These are phyloP conservation scores for Pyrocephalus nanus DNA, from an alignment of 2,797 vertebrate genomes.

Conservation along the genomic window DNA sequence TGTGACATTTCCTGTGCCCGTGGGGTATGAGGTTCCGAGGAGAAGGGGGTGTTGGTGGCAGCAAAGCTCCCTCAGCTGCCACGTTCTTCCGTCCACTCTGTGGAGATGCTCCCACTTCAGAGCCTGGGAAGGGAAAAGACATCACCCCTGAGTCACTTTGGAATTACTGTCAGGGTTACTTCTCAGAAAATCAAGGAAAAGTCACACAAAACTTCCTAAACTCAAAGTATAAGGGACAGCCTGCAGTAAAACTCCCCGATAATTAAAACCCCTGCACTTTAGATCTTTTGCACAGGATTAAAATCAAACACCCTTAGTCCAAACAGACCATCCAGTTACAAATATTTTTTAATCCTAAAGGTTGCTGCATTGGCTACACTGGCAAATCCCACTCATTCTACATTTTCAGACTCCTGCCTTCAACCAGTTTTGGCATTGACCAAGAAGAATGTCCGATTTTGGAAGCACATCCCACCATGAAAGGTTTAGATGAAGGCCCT, in stretches of 20 bases:
- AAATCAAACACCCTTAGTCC: not conserved
- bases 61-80: conserved; percentile 81
- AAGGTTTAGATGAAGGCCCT: conserved; percentile 13
- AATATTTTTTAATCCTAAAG: not conserved
- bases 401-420: not conserved
- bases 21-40: conserved; percentile 92
- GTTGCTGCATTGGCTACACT: not conserved
- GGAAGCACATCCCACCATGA: not conserved
- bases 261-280: not conserved
- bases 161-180: not conserved
- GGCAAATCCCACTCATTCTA: not conserved
- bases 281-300: not conserved
- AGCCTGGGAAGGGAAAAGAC: conserved; percentile 73
- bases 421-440: not conserved
- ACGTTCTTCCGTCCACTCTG: conserved; percentile 85
- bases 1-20: conserved; percentile 97
- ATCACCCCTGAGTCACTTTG: not conserved
- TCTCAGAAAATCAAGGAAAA: not conserved
- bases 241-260: not conserved
- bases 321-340: not conserved
- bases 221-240: not conserved
- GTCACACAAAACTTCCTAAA: not conserved
- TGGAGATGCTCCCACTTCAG: conserved; percentile 90
- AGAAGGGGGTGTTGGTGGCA: conserved; percentile 90
- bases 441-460: not conserved